Percentiles rank a stretch among this genome's conserved stretches.
Conservation (phyloP, 2,113 vertebrate genomes). For the Alaudala cheleensis region DNA sequence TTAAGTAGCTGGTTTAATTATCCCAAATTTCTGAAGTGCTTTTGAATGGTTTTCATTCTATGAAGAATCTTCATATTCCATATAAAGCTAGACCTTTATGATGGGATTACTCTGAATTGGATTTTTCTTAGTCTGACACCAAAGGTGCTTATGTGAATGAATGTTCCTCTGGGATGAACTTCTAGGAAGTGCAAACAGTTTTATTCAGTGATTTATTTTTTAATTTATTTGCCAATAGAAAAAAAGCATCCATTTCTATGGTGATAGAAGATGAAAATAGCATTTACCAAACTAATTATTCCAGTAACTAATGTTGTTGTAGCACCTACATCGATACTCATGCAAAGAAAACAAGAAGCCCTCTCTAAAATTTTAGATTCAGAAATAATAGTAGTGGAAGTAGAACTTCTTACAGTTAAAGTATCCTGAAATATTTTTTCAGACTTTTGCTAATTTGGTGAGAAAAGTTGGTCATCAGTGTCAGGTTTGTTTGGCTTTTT, state of each 20-base stretch:
- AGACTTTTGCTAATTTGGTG: background rate
- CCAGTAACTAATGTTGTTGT: background rate
- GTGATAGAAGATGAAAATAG: background rate
- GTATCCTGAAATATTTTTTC: background rate
- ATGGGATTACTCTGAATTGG: background rate
- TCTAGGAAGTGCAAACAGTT: background rate
- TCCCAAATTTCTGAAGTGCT: background rate
- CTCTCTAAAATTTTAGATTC: background rate
- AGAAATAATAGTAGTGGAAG: background rate
- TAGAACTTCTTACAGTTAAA: background rate
- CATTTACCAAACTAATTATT: background rate
- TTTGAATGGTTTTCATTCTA: background rate
- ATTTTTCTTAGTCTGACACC: background rate
- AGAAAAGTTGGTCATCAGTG: background rate
- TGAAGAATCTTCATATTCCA: background rate
- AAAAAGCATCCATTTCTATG: background rate
- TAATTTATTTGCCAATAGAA: background rate
- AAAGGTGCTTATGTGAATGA: background rate
- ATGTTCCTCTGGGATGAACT: background rate
- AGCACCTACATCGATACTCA: background rate
- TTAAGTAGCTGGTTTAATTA: background rate
- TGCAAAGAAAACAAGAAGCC: background rate
- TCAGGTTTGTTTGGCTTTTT: background rate
- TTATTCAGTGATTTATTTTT: background rate
- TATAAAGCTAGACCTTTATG: background rate